These are phyloP conservation scores for Tribolium madens DNA, from an alignment of 1,140 invertebrate genomes.

Conservation along the genomic window DNA sequence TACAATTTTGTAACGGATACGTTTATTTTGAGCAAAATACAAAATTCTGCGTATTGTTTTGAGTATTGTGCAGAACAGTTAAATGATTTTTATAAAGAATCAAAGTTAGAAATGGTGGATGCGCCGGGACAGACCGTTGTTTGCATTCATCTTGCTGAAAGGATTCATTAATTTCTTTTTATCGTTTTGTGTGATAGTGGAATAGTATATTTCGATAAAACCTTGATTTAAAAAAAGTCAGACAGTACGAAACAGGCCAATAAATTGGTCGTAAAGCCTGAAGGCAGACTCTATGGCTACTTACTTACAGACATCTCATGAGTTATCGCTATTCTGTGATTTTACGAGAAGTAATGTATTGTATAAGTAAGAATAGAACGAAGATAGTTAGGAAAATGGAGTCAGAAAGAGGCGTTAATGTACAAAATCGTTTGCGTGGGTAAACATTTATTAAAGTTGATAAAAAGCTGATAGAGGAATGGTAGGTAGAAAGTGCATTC, in stretches of 20 bases:
- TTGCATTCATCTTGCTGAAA: too few species aligned
- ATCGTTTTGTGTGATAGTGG: not conserved
- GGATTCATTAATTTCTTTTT: too few species aligned
- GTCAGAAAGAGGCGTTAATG: not conserved
- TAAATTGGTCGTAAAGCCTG: not conserved
- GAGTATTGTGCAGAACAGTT: too few species aligned
- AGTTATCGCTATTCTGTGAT: not conserved
- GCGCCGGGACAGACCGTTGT: too few species aligned
- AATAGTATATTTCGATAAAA: not conserved
- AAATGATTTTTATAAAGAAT: too few species aligned
- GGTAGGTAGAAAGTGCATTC: not conserved
- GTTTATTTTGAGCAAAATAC: too few species aligned
- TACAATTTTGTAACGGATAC: too few species aligned
- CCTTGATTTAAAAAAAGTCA: not conserved
- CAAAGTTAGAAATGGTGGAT: too few species aligned
- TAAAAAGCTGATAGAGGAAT: too few species aligned
- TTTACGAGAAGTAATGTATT: not conserved
- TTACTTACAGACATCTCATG: not conserved
- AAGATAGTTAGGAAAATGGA: not conserved
- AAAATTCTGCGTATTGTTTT: too few species aligned
- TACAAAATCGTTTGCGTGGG: not conserved
- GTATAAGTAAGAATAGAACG: not conserved
- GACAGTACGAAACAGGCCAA: not conserved
- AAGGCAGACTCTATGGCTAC: not conserved
- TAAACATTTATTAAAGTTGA: not conserved